Evolutionary conservation across 2,113 vertebrate species (phyloP).

Genomic region (Vimba vimba): DNA sequence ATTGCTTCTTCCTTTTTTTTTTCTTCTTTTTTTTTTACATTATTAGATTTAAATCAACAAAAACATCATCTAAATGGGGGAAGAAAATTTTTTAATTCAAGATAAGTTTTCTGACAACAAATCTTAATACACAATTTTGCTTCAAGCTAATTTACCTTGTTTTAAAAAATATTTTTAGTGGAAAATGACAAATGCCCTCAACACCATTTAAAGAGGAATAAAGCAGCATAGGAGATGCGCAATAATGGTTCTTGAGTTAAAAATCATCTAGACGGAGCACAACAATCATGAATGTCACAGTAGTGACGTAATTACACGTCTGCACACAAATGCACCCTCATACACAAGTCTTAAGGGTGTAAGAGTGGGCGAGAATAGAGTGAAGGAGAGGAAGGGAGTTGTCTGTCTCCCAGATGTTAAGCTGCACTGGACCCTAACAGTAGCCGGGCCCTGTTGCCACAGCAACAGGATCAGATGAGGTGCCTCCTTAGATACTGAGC

Average conservation of each 20-base stretch:
- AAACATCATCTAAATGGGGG: neutral
- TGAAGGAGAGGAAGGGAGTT: constrained; percentile 38
- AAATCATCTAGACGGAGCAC: neutral
- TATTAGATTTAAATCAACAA: neutral
- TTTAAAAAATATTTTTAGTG: neutral
- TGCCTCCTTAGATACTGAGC: constrained; percentile 58
- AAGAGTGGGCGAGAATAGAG: constrained; percentile 16
- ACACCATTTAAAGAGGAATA: no score
- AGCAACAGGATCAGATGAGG: constrained; percentile 70
- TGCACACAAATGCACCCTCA: constrained; percentile 21
- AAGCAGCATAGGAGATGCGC: neutral
- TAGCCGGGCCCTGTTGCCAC: constrained; percentile 72
- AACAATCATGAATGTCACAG: constrained; percentile 11
- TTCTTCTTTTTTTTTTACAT: no score
- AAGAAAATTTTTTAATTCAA: neutral
- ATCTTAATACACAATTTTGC: neutral
- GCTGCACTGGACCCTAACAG: constrained; percentile 57
- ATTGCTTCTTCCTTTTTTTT: neutral
- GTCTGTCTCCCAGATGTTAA: constrained; percentile 45
- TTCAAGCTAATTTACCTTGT: neutral
- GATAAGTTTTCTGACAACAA: neutral
- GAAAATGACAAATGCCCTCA: no score
- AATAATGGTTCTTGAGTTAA: neutral
- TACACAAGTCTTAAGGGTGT: neutral
- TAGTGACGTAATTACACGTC: neutral